Conservation (phyloP, 1,140 invertebrate species). For the Schlechtendalia chinensis region DNA sequence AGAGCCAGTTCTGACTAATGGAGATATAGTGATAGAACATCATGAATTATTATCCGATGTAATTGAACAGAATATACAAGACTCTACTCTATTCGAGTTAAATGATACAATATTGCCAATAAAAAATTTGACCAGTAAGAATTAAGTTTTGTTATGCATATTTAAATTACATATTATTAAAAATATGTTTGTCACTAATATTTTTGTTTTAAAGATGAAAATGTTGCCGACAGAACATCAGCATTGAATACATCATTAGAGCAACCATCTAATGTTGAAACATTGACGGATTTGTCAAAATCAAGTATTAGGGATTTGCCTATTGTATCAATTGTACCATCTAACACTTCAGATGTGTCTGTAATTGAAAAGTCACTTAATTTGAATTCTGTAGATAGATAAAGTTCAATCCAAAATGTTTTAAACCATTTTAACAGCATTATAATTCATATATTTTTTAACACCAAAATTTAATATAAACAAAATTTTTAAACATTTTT, state of each 20-base stretch:
- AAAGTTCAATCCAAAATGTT: background rate
- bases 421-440: background rate
- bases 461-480: conserved; percentile 10
- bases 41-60: conserved; percentile 27
- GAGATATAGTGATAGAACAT: background rate
- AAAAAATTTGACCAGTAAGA: conserved; percentile 4
- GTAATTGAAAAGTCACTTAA: background rate
- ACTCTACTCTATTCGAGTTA: background rate
- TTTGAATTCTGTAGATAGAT: conserved; percentile 39
- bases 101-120: too few relatives aligned
- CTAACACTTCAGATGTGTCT: background rate
- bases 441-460: conserved; percentile 28
- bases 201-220: background rate
- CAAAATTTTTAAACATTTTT: conserved; percentile 14
- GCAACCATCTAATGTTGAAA: background rate
- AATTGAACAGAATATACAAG: background rate
- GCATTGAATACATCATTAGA: background rate
- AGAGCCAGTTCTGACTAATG: conserved; percentile 10
- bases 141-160: background rate
- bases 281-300: background rate
- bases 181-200: background rate
- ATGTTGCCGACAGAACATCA: background rate
- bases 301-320: conserved; percentile 4
- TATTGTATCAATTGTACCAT: background rate
- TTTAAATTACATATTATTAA: background rate